phyloP scores from a whole-genome alignment of 2,888 invertebrate genomes.

The Ennomos erosarius region DNA sequence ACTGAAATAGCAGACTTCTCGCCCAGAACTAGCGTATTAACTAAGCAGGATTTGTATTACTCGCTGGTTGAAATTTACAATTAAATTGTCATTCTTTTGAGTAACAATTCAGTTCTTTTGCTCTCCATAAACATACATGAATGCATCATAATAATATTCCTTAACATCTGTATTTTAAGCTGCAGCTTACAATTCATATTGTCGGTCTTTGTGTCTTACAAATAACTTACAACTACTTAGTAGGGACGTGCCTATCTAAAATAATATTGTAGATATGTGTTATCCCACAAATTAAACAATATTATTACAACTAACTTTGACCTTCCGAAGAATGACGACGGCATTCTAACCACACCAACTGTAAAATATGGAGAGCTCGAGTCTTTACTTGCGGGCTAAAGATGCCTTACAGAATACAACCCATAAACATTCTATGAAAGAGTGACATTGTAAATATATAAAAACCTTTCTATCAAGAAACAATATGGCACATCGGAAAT shows the following conservation, averaged over 20 bases:
- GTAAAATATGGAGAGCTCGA: conserved; percentile 26
- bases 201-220: conserved; percentile 30
- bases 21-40: too few species aligned
- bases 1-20: too few species aligned
- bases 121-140: conserved; percentile 25
- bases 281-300: conserved; percentile 18
- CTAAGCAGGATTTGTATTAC: not conserved
- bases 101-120: conserved; percentile 22
- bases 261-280: conserved; percentile 23
- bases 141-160: conserved; percentile 1
- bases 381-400: conserved; percentile 2
- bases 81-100: conserved; percentile 11
- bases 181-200: conserved; percentile 25
- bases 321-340: conserved; percentile 5
- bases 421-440: not conserved
- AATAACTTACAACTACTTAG: conserved; percentile 35
- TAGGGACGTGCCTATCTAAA: conserved; percentile 24
- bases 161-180: conserved; percentile 12
- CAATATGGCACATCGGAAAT: conserved; percentile 9
- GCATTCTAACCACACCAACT: not conserved
- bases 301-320: conserved; percentile 15
- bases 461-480: not conserved
- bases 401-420: not conserved
- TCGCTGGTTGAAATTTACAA: conserved; percentile 3
- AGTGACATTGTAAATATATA: not conserved